Evolutionary conservation across 2,888 invertebrate species (phyloP).

Genomic region (Dastarcus helophoroides): DNA sequence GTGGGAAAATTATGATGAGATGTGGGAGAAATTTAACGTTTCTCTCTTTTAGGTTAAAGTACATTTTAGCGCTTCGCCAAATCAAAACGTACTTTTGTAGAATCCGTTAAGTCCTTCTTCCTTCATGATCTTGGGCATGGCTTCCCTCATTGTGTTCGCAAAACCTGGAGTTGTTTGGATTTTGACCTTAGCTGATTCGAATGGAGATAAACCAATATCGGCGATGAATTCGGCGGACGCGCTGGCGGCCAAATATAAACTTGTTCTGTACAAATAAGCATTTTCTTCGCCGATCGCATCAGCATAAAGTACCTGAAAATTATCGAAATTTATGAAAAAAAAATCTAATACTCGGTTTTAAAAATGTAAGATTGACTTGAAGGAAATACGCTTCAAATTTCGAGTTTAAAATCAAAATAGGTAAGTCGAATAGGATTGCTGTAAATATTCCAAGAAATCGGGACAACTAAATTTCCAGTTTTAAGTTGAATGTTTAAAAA

Average conservation of each 20-base stretch:
- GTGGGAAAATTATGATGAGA: too few species aligned
- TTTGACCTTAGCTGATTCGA: slow-evolving; percentile 89
- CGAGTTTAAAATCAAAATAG: too few species aligned
- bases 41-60: too few species aligned
- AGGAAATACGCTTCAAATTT: too few species aligned
- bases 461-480: too few species aligned
- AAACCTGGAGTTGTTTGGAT: slow-evolving; percentile 96
- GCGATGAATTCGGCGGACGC: slow-evolving; percentile 99
- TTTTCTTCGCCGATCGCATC: slow-evolving; percentile 84
- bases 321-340: too few species aligned
- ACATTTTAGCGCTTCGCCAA: too few species aligned
- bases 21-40: too few species aligned
- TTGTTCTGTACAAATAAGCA: slow-evolving; percentile 78
- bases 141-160: slow-evolving; percentile 78
- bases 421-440: too few species aligned
- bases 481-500: too few species aligned
- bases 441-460: too few species aligned
- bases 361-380: background rate
- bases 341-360: slow-evolving; percentile 1
- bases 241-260: slow-evolving; percentile 82
- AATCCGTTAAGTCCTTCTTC: slow-evolving; percentile 85
- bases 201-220: slow-evolving; percentile 91
- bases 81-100: slow-evolving; percentile 59
- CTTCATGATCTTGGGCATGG: slow-evolving; percentile 76
- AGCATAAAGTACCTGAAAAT: slow-evolving; percentile 75